These are phyloP conservation scores for Agapornis roseicollis DNA, from an alignment of 2,113 vertebrate species.

Conservation along the genomic window DNA sequence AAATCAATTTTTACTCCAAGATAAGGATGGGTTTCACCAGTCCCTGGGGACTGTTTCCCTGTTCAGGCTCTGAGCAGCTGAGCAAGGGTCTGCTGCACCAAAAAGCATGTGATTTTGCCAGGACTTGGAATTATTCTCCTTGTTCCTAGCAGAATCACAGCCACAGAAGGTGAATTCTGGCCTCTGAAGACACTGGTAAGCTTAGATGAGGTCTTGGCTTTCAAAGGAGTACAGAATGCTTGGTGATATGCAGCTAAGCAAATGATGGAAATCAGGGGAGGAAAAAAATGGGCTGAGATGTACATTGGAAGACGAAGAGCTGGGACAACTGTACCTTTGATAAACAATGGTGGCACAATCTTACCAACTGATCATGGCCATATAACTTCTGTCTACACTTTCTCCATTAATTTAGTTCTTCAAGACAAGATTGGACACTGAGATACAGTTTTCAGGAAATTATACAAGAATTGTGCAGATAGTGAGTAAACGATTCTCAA, in stretches of 20 bases:
- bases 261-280: neutral
- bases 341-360: neutral
- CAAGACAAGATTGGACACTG: neutral
- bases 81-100: neutral
- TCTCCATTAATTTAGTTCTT: neutral
- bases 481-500: neutral
- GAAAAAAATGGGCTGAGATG: neutral
- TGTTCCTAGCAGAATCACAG: neutral
- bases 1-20: slow-evolving; percentile 31
- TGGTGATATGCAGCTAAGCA: neutral
- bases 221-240: neutral
- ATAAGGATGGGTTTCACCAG: neutral
- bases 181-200: neutral
- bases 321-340: neutral
- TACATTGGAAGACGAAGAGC: neutral
- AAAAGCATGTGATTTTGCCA: neutral
- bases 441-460: neutral
- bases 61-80: neutral
- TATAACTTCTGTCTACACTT: neutral
- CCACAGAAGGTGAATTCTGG: neutral
- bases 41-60: neutral
- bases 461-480: neutral
- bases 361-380: neutral
- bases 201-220: neutral
- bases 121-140: neutral